Evolutionary conservation across 2,797 vertebrate species (phyloP).

Genomic region (Nannoperca obscura): DNA sequence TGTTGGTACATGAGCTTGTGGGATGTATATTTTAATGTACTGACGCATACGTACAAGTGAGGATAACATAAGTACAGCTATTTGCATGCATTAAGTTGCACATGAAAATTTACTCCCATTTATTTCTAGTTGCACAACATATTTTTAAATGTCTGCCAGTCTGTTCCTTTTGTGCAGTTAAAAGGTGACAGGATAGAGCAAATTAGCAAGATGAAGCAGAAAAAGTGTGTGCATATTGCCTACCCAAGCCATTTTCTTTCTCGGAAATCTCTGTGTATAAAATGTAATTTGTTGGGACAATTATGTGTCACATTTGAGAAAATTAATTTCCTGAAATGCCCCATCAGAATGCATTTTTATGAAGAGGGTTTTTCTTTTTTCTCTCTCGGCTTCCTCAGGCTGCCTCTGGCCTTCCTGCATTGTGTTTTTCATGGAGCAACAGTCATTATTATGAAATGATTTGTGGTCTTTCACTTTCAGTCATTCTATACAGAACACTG

Average conservation of each 20-base stretch:
- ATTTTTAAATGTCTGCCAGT: constrained; percentile 12
- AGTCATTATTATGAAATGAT: constrained; percentile 60
- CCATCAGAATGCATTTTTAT: constrained; percentile 54
- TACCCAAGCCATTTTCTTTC: constrained; percentile 43
- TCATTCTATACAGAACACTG: constrained; percentile 40
- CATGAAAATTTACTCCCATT: constrained; percentile 7
- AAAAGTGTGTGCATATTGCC: constrained; percentile 38
- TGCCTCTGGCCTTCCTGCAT: constrained; percentile 42
- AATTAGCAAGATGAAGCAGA: constrained; percentile 55
- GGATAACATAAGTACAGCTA: constrained; percentile 22
- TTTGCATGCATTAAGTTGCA: constrained; percentile 37
- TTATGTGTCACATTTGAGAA: constrained; percentile 69
- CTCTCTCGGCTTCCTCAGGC: constrained; percentile 20
- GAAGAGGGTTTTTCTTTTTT: constrained; percentile 37
- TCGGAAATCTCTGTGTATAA: constrained; percentile 45
- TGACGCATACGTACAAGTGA: constrained; percentile 20
- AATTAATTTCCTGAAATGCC: constrained; percentile 71
- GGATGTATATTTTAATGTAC: constrained; percentile 51
- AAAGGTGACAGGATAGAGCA: constrained; percentile 46
- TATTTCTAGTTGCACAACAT: constrained; percentile 5
- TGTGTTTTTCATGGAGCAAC: constrained; percentile 49
- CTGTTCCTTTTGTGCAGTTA: constrained; percentile 23
- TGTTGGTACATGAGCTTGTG: constrained; percentile 32
- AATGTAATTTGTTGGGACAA: constrained; percentile 65
- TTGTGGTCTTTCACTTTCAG: constrained; percentile 50